Evolutionary conservation across 2,797 vertebrate species (phyloP).

Genomic region (Carcharodon carcharias): DNA sequence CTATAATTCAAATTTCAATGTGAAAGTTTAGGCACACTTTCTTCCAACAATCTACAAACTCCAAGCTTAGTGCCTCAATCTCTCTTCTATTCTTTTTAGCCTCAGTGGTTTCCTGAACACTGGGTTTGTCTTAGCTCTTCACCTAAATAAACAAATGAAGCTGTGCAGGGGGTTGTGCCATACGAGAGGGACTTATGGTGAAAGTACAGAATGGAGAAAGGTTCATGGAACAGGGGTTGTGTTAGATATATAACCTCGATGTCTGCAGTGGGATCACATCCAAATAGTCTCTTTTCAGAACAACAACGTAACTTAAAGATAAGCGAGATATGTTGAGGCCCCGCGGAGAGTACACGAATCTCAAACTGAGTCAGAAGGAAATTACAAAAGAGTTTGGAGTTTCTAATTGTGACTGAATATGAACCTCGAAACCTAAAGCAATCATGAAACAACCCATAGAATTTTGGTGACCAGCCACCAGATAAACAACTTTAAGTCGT

Average conservation of each 20-base stretch:
- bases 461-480: not conserved
- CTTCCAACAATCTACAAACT: not conserved
- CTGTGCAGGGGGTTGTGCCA: not conserved
- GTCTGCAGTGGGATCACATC: not conserved
- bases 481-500: not conserved
- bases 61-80: not conserved
- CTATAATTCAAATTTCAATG: not conserved
- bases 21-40: not conserved
- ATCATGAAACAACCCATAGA: not conserved
- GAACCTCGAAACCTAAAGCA: not conserved
- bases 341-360: not conserved
- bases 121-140: not conserved
- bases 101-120: not conserved
- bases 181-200: not conserved
- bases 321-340: not conserved
- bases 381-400: not conserved
- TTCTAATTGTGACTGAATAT: not conserved
- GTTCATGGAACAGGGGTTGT: not conserved
- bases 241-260: not conserved
- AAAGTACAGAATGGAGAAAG: not conserved
- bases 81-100: too few relatives aligned
- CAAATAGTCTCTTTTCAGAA: not conserved
- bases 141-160: not conserved
- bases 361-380: not conserved
- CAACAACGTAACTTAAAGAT: not conserved